Evolutionary conservation across 2,113 vertebrate species (phyloP).

Genomic region (Amia ocellicauda): DNA sequence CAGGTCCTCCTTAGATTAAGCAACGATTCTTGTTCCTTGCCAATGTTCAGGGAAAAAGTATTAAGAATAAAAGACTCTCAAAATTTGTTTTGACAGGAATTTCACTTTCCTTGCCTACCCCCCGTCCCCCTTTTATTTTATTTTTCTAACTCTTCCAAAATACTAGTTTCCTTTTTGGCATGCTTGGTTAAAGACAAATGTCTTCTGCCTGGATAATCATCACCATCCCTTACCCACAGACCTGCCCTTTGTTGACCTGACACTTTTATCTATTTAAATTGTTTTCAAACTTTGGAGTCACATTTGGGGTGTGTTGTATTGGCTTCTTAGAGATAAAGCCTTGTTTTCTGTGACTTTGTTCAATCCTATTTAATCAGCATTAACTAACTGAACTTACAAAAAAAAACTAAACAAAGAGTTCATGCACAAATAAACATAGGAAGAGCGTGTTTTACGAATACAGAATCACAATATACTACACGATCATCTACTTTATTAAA

Average conservation of each 20-base stretch:
- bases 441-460: too few relatives aligned
- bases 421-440: too few relatives aligned
- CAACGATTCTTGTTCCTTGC: too few relatives aligned
- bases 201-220: conserved; percentile 30
- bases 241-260: conserved; percentile 59
- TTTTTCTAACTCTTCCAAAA: conserved; percentile 40
- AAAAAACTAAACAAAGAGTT: not conserved
- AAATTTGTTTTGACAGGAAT: not conserved
- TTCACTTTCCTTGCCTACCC: not conserved
- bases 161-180: conserved; percentile 42
- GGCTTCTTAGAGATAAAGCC: conserved; percentile 33
- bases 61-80: not conserved
- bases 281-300: conserved; percentile 39
- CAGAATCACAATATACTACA: too few relatives aligned
- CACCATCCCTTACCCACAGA: conserved; percentile 43
- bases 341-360: conserved; percentile 33
- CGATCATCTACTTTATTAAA: too few relatives aligned
- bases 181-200: conserved; percentile 52
- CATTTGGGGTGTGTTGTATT: conserved; percentile 19
- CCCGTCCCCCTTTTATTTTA: too few relatives aligned
- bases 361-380: conserved; percentile 9
- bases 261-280: conserved; percentile 61
- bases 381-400: too few relatives aligned
- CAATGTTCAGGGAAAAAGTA: too few relatives aligned
- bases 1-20: not conserved